These are phyloP conservation scores for Paracentrotus lividus DNA, from an alignment of 53 echinoderm and acorn worm species.

Conservation along the genomic window DNA sequence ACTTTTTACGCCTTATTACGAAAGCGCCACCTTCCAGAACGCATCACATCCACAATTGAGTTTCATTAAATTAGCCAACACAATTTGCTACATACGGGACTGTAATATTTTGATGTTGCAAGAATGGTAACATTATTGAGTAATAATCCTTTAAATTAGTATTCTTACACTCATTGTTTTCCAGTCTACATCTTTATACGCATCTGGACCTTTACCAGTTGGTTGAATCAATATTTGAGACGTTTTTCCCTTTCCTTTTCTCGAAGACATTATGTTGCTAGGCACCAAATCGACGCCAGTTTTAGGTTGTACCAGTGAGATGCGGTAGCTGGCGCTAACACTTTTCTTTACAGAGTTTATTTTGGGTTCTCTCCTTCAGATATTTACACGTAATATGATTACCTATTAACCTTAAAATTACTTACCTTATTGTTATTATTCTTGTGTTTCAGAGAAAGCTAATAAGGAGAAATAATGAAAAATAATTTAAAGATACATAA, in stretches of 20 bases:
- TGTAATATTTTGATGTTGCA: too few species aligned
- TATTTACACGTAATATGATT: too few species aligned
- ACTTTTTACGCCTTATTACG: too few species aligned
- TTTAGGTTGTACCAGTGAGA: background rate
- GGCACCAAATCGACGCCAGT: slow-evolving; percentile 22
- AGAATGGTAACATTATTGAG: too few species aligned
- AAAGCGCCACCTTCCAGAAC: too few species aligned
- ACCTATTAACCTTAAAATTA: background rate
- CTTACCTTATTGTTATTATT: background rate
- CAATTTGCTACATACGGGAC: too few species aligned
- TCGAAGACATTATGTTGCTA: slow-evolving; percentile 80
- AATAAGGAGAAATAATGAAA: background rate
- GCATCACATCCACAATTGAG: too few species aligned
- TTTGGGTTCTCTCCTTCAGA: too few species aligned
- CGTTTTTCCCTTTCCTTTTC: slow-evolving; percentile 86
- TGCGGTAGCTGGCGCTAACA: background rate
- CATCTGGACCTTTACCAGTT: slow-evolving; percentile 94
- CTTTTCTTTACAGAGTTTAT: too few species aligned
- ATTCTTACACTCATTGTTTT: slow-evolving; percentile 86
- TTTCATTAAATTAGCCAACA: too few species aligned
- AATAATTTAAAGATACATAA: background rate
- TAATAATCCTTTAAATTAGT: background rate
- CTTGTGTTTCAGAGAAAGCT: slow-evolving; percentile 7
- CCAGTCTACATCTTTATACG: slow-evolving; percentile 98
- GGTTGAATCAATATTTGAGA: slow-evolving; percentile 87